A percentile compares a stretch with the other conserved stretches of the same genome.
Conservation (phyloP, 2,888 invertebrate genomes). For the Troides aeacus region DNA sequence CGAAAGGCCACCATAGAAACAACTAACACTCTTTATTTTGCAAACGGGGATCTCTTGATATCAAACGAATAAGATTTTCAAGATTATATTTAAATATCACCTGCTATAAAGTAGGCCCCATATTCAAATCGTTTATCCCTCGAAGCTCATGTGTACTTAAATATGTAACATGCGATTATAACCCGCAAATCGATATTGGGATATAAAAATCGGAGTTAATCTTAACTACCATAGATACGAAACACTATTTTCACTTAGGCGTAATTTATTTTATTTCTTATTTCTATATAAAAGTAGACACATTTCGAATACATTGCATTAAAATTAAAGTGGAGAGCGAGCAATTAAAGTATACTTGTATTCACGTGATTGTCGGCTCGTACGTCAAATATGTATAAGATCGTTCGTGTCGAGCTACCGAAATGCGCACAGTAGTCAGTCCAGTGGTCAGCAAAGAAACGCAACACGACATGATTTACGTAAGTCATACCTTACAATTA, state of each 20-base stretch:
- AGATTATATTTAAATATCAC: too few species aligned
- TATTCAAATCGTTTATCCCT: too few species aligned
- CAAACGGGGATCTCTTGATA: too few species aligned
- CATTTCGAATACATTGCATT: background rate
- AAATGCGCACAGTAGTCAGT: constrained; percentile 46
- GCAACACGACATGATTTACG: constrained; percentile 63
- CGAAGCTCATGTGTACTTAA: too few species aligned
- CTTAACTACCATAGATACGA: too few species aligned
- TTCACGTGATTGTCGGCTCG: constrained; percentile 14
- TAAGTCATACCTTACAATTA: constrained; percentile 61
- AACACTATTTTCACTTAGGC: background rate
- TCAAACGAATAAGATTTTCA: too few species aligned
- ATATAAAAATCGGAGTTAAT: too few species aligned
- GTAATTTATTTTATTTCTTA: constrained; percentile 21
- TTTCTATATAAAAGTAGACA: background rate
- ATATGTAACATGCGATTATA: too few species aligned
- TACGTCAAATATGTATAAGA: constrained; percentile 30
- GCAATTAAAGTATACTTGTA: constrained; percentile 9
- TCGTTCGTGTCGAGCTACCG: constrained; percentile 30
- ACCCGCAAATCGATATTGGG: too few species aligned
- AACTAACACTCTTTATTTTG: too few species aligned
- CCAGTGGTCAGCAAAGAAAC: constrained; percentile 51
- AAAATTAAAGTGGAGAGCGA: constrained; percentile 6
- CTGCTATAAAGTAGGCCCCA: too few species aligned
- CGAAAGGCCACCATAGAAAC: too few species aligned